phyloP scores from a whole-genome alignment of 2,797 vertebrate genomes.

The Numenius phaeopus region DNA sequence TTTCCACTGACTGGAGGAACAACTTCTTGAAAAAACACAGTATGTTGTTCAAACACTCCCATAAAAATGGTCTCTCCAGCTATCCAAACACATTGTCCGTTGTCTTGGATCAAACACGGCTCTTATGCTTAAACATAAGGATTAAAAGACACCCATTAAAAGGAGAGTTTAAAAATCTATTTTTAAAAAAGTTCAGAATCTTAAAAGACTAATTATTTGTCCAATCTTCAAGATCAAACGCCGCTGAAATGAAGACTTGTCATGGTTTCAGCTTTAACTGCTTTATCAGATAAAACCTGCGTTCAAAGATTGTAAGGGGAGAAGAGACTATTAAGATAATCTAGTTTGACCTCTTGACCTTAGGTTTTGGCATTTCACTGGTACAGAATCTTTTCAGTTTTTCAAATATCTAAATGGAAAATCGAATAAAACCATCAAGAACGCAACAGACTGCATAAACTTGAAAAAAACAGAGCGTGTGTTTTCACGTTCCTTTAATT shows the following conservation, averaged over 20 bases:
- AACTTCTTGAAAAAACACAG: background rate
- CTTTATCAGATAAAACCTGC: conserved; percentile 19
- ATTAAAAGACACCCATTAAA: conserved; percentile 24
- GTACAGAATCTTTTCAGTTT: background rate
- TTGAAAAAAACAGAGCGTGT: background rate
- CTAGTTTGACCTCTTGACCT: conserved; percentile 32
- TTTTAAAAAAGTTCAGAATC: background rate
- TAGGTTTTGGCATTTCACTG: background rate
- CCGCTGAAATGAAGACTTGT: conserved; percentile 20
- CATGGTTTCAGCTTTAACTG: background rate
- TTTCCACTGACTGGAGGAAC: background rate
- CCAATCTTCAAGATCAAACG: conserved; percentile 9
- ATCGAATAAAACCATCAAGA: background rate
- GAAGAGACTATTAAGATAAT: conserved; percentile 10
- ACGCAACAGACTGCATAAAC: background rate
- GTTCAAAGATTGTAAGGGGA: background rate
- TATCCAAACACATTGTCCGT: background rate
- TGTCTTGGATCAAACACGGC: background rate
- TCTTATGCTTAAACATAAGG: background rate
- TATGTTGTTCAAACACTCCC: background rate
- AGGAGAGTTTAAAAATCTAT: background rate
- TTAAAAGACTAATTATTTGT: conserved; percentile 19
- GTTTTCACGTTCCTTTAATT: conserved; percentile 31
- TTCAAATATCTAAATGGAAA: background rate
- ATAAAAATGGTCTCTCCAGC: background rate